Percentiles rank a stretch among this genome's conserved stretches.
phyloP scores from a whole-genome alignment of 2,888 invertebrate genomes.

The Onthophagus sagittarius region DNA sequence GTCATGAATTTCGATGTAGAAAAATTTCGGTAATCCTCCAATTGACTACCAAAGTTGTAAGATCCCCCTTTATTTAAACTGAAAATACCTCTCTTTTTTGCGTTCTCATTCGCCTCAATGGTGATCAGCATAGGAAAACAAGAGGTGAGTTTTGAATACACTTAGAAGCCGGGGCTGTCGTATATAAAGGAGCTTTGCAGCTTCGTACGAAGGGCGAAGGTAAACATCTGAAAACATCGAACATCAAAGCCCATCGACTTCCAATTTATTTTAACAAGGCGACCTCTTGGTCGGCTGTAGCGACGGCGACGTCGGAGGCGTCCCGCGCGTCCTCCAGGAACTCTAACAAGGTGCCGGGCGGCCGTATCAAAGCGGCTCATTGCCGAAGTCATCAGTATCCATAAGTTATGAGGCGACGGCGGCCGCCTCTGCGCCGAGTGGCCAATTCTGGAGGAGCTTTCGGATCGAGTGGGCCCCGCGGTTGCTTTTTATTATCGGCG shows the following conservation, averaged over 20 bases:
- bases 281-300: constrained; percentile 29
- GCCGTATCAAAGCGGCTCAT: constrained; percentile 52
- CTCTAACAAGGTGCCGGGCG: constrained; percentile 42
- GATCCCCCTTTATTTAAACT: constrained; percentile 5
- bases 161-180: constrained; percentile 1
- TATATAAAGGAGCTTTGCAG: constrained; percentile 14
- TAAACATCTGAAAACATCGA: constrained; percentile 42
- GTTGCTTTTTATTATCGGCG: constrained; percentile 43
- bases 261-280: constrained; percentile 50
- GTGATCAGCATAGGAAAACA: neutral
- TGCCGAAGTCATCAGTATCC: constrained; percentile 73
- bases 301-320: constrained; percentile 9
- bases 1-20: neutral
- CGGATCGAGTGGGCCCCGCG: constrained; percentile 38
- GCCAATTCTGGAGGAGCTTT: constrained; percentile 41
- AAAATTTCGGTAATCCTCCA: neutral
- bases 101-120: neutral
- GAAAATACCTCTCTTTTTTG: constrained; percentile 6
- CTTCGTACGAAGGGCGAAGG: constrained; percentile 24
- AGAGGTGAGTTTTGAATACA: constrained; percentile 3
- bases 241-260: constrained; percentile 47
- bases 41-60: constrained; percentile 9
- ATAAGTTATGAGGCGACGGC: constrained; percentile 63
- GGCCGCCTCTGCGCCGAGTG: constrained; percentile 35
- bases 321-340: constrained; percentile 31